Evolutionary conservation across 2,113 vertebrate genomes (phyloP), one percentile per base, ranked within the genome.

Genomic region (Salvator merianae): DNA sequence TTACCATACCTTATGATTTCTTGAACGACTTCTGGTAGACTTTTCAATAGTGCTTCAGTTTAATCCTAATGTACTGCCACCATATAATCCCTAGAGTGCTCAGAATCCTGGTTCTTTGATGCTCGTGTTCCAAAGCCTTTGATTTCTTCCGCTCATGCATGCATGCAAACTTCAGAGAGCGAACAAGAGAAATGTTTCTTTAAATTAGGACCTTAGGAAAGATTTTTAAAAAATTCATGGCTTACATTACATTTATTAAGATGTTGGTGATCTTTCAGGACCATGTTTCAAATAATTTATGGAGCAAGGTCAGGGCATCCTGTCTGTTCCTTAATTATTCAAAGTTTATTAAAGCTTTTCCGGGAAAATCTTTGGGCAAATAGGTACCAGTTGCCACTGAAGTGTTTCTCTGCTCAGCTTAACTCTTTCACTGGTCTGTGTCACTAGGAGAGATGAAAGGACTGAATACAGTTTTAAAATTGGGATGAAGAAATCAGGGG

Each of bases 241-340:
- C 90, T 83, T 36, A 92, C 90, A 87, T 88, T 92, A 85, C 89
- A 92, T 92, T 92, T 92, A 91, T 93, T 91, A 90, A 91, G 91
- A 87, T 92, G 89, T 28, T 69, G 28, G 30, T 88, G 79, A 88
- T 79, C 14, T 38, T 87, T 91, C 91, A 91, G 90, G 89, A 78
- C 90, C 90, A 89, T 88, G 91, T 90, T 92, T 88, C 34, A 38
- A 85, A 87, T 85, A 88, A 71, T 91, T 90, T 90, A 83, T 91
- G 89, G 92, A 91, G 88, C 68, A 91, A 84, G 53, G 89, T 90
- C 79, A 84, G 85, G 84, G 90, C 88, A 34, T 85, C 18, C 40
- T 43, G 72, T 47, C 72, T 74, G n/a, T 65, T 26, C 24, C 24
- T 74, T 30, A 47, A 74, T 74, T 74, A 30, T 30, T 43, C 47